These are phyloP conservation scores for Conops quadrifasciatus DNA, from an alignment of 2,888 invertebrate genomes.

Conservation along the genomic window DNA sequence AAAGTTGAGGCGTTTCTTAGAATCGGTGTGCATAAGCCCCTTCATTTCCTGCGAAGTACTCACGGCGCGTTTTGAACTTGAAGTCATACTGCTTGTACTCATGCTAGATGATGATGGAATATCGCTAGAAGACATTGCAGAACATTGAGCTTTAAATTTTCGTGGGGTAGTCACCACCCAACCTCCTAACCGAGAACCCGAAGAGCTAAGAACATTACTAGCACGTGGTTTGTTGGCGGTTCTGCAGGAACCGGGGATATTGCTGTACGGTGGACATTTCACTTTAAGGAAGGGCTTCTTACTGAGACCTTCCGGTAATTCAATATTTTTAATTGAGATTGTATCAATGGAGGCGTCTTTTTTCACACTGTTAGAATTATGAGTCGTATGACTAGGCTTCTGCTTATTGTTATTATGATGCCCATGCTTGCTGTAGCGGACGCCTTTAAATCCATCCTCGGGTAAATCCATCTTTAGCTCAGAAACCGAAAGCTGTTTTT, in stretches of 20 bases:
- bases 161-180: conserved; percentile 48
- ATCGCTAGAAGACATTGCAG: conserved; percentile 34
- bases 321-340: conserved; percentile 49
- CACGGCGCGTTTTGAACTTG: neutral
- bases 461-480: conserved; percentile 21
- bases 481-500: conserved; percentile 9
- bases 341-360: conserved; percentile 25
- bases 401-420: neutral
- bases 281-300: conserved; percentile 23
- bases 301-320: conserved; percentile 48
- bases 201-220: conserved; percentile 49
- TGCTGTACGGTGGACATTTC: conserved; percentile 5
- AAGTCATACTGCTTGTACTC: neutral
- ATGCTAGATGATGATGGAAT: conserved; percentile 3
- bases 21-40: conserved; percentile 47
- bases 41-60: conserved; percentile 49
- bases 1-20: conserved; percentile 45
- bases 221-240: conserved; percentile 24
- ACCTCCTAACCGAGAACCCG: conserved; percentile 49
- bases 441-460: neutral
- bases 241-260: conserved; percentile 27
- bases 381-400: neutral
- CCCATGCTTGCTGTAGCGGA: neutral
- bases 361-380: neutral
- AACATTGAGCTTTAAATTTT: conserved; percentile 42